These are phyloP conservation scores for Taxidea taxus DNA, from an alignment of 2,113 vertebrate genomes.

Conservation along the genomic window DNA sequence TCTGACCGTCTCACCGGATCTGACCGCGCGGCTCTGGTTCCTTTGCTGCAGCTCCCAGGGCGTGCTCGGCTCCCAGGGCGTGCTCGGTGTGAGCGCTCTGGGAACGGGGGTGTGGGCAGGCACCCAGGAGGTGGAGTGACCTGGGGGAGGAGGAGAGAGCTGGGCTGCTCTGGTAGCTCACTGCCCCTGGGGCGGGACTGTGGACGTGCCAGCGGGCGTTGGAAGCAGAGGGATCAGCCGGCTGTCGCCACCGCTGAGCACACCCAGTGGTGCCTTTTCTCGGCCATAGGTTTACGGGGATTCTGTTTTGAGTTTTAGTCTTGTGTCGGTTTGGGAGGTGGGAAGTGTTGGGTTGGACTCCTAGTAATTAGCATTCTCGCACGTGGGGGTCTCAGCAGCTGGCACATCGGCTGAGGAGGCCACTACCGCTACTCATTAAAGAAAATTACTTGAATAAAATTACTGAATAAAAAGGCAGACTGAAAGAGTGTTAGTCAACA, in stretches of 20 bases:
- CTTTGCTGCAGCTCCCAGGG: background rate
- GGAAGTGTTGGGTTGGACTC: background rate
- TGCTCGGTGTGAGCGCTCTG: background rate
- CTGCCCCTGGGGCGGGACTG: background rate
- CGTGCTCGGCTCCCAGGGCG: background rate
- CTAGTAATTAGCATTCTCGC: background rate
- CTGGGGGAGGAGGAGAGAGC: background rate
- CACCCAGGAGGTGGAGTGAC: background rate
- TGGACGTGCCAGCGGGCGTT: background rate
- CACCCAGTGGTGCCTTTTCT: background rate
- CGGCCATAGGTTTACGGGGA: background rate
- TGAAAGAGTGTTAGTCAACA: background rate
- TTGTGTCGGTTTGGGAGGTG: background rate
- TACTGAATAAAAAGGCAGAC: background rate
- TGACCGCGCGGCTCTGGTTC: background rate
- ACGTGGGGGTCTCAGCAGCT: background rate
- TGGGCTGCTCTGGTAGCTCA: background rate
- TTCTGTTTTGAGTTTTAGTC: slow-evolving; percentile 5
- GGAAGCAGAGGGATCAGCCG: background rate
- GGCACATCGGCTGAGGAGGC: background rate
- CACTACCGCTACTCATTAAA: background rate
- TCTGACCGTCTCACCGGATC: background rate
- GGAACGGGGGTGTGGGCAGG: background rate
- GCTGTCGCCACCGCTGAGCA: background rate
- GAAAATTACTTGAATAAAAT: background rate